Evolutionary conservation across 2,797 vertebrate genomes (phyloP).

Genomic region (Selene dorsalis): DNA sequence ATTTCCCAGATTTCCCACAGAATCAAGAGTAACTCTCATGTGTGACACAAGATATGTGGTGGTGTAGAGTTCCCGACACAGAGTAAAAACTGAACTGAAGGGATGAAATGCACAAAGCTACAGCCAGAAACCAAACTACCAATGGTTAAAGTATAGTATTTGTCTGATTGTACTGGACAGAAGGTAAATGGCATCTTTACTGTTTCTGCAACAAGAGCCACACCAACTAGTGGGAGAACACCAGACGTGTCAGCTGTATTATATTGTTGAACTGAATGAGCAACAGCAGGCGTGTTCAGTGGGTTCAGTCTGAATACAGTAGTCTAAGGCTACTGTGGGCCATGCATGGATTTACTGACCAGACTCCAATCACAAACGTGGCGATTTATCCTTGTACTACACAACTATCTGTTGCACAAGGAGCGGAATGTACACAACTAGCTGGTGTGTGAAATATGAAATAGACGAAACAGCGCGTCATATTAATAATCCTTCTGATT

Average conservation of each 20-base stretch:
- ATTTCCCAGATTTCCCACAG: background rate
- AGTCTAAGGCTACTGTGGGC: background rate
- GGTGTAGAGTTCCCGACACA: too few species aligned
- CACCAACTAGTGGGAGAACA: background rate
- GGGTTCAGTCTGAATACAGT: too few species aligned
- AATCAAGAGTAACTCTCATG: too few species aligned
- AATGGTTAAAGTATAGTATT: background rate
- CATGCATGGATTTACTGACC: background rate
- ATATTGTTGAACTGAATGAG: background rate
- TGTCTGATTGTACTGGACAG: background rate
- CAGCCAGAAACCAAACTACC: background rate
- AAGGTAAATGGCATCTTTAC: too few species aligned
- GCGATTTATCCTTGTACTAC: background rate
- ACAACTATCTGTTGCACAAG: background rate
- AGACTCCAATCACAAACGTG: conserved; percentile 18
- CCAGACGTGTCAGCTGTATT: background rate
- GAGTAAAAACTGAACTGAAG: background rate
- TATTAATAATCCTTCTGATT: background rate
- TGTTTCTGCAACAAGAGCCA: background rate
- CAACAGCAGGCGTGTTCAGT: background rate
- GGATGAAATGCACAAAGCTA: background rate
- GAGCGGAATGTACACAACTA: background rate
- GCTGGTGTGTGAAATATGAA: too few species aligned
- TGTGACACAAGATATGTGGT: too few species aligned
- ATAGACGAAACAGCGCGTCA: background rate